Evolutionary conservation across 2,888 invertebrate species (phyloP).

Genomic region (Micoletzkya japonica): DNA sequence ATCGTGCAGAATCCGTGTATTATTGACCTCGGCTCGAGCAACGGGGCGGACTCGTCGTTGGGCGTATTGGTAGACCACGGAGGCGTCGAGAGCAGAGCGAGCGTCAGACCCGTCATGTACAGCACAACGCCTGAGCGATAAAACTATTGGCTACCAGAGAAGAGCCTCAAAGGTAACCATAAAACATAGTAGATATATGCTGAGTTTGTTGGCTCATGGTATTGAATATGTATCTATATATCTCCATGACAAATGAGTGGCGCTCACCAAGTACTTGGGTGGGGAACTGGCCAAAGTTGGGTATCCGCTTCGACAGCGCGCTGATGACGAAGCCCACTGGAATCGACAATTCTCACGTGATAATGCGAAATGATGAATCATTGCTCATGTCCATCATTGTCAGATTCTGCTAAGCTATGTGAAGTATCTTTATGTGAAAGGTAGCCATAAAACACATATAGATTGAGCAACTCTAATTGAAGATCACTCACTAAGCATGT

Average conservation of each 20-base stretch:
- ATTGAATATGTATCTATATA: background rate
- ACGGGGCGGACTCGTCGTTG: background rate
- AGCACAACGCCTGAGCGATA: background rate
- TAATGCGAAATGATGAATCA: background rate
- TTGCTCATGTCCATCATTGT: background rate
- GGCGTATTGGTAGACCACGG: slow-evolving; percentile 16
- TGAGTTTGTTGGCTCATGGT: background rate
- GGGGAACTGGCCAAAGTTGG: slow-evolving; percentile 21
- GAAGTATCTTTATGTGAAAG: too few relatives aligned
- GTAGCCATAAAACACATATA: too few relatives aligned
- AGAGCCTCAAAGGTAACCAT: background rate
- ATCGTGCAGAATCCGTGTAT: too few relatives aligned
- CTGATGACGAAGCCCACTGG: slow-evolving; percentile 25
- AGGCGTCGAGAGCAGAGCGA: slow-evolving; percentile 14
- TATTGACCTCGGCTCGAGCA: slow-evolving; percentile 14
- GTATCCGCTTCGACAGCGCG: background rate
- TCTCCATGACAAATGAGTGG: background rate
- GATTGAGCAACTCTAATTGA: too few relatives aligned
- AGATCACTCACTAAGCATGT: slow-evolving; percentile 22
- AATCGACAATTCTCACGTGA: background rate
- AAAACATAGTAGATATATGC: background rate
- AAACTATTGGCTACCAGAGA: background rate
- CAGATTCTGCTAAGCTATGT: background rate
- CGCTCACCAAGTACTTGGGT: slow-evolving; percentile 3
- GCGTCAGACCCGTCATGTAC: slow-evolving; percentile 5